Percentiles rank a stretch among this genome's conserved stretches.
phyloP scores from a whole-genome alignment of 1,140 invertebrate genomes.

The Diachasma alloeum region DNA sequence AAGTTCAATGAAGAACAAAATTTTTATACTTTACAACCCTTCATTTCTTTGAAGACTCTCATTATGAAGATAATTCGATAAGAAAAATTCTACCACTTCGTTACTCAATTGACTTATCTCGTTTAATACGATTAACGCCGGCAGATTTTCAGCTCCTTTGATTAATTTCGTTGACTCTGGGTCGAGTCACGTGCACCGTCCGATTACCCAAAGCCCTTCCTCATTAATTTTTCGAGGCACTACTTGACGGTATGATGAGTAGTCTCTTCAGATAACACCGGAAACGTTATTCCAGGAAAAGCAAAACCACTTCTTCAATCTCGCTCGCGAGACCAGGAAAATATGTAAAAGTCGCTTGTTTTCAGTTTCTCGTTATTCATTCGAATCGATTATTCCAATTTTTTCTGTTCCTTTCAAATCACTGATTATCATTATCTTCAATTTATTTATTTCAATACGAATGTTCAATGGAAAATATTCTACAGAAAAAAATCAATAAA shows the following conservation, averaged over 20 bases:
- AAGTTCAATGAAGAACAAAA: no score
- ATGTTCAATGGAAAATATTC: no score
- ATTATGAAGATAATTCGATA: not conserved
- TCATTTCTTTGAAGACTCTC: no score
- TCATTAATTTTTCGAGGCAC: not conserved
- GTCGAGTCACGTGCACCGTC: not conserved
- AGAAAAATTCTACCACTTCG: not conserved
- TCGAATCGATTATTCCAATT: no score
- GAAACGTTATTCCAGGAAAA: not conserved
- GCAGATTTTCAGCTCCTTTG: not conserved
- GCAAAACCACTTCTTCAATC: not conserved
- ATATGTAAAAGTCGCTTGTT: not conserved
- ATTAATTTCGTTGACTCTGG: not conserved
- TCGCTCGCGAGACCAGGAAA: not conserved
- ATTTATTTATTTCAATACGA: no score
- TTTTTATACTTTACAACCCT: no score
- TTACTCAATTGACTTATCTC: not conserved
- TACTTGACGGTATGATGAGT: not conserved
- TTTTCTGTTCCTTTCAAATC: no score
- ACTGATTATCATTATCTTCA: no score
- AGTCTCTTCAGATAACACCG: not conserved
- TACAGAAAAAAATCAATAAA: no score
- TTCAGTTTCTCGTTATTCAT: no score
- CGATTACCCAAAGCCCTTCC: not conserved
- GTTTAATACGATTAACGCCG: not conserved